These are phyloP conservation scores for Sinosuthora webbiana DNA, from an alignment of 2,113 vertebrate species.

Conservation along the genomic window DNA sequence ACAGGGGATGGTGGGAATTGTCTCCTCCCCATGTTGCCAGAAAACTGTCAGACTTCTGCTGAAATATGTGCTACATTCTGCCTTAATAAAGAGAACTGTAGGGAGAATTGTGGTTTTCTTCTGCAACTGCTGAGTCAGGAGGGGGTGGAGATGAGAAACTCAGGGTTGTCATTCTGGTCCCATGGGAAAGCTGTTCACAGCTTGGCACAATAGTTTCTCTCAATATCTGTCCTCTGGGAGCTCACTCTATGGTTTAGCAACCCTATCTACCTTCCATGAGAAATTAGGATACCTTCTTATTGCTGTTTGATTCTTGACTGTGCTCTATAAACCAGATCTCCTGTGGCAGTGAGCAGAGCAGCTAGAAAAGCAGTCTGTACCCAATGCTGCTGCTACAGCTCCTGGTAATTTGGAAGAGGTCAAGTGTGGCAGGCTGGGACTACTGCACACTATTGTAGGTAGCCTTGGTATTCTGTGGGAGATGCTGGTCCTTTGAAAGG, in stretches of 20 bases:
- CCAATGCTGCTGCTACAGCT: not conserved
- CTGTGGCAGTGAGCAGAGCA: not conserved
- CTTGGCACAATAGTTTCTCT: not conserved
- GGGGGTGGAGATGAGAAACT: not conserved
- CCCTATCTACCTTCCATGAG: not conserved
- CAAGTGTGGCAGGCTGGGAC: not conserved
- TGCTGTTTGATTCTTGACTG: not conserved
- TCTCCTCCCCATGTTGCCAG: not conserved
- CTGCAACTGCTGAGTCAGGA: conserved; percentile 11
- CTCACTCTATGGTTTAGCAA: not conserved
- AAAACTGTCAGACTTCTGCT: not conserved
- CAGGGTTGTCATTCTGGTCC: not conserved
- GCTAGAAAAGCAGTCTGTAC: not conserved
- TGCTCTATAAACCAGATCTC: not conserved
- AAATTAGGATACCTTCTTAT: not conserved
- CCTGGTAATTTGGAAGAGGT: not conserved
- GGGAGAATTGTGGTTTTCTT: not conserved
- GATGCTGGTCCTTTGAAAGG: not conserved
- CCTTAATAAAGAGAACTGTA: not conserved
- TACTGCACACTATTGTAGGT: not conserved
- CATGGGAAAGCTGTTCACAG: not conserved
- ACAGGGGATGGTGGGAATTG: not conserved
- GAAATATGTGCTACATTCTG: not conserved
- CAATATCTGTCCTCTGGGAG: not conserved
- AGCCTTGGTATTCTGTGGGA: not conserved